Conservation (phyloP, 2,113 vertebrate species). For the Vulpes ferrilata region DNA sequence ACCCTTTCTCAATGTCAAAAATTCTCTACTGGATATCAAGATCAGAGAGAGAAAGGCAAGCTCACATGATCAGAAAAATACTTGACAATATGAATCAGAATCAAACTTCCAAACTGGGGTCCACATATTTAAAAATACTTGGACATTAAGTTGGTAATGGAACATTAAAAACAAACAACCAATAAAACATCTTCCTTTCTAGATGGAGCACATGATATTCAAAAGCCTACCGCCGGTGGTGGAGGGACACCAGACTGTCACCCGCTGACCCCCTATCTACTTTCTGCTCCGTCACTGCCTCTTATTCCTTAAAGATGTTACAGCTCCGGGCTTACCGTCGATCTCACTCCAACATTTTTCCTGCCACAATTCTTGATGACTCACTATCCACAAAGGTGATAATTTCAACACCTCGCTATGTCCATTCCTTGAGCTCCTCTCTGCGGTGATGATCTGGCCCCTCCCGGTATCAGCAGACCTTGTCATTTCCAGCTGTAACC, state of each 20-base stretch:
- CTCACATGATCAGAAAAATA: neutral
- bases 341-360: neutral
- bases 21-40: neutral
- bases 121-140: neutral
- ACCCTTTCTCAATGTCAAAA: neutral
- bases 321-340: neutral
- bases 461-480: neutral
- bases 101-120: neutral
- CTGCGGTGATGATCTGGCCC: no score
- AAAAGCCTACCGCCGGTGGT: neutral
- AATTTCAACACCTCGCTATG: neutral
- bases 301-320: neutral
- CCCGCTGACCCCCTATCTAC: neutral
- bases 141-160: neutral
- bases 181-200: neutral
- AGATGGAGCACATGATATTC: neutral
- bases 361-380: neutral
- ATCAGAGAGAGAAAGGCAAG: neutral
- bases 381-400: neutral
- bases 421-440: neutral
- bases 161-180: conserved; percentile 5
- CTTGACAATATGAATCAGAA: neutral
- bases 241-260: neutral
- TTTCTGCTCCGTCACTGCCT: neutral
- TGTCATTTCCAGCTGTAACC: neutral